A percentile compares a stretch with the other conserved stretches of the same genome.
Conservation (phyloP, 2,888 invertebrate species). For the Helicoverpa assulta region DNA sequence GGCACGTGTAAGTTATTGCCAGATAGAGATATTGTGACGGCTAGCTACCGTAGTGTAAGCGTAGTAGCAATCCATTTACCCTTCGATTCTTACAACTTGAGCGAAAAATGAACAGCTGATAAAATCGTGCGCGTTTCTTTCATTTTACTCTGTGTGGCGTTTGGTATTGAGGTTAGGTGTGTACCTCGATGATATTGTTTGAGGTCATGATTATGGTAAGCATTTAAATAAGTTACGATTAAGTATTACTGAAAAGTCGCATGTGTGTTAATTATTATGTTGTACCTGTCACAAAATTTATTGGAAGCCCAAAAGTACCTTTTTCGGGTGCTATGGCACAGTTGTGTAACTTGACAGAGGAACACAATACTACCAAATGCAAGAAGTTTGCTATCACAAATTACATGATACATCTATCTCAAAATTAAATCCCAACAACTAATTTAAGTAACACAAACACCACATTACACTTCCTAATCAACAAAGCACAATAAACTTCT, state of each 20-base stretch:
- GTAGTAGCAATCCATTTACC: slow-evolving; percentile 58
- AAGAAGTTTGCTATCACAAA: no score
- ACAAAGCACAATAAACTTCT: slow-evolving; percentile 41
- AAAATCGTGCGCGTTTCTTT: slow-evolving; percentile 32
- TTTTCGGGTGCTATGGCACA: no score
- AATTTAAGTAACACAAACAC: not conserved
- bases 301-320: no score
- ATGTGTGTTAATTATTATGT: no score
- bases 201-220: not conserved
- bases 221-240: no score
- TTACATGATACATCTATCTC: no score
- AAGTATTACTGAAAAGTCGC: no score
- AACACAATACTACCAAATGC: no score
- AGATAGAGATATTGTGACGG: slow-evolving; percentile 59
- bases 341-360: no score
- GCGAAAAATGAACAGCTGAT: slow-evolving; percentile 50
- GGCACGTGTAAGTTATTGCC: slow-evolving; percentile 55
- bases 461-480: slow-evolving; percentile 41
- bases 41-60: slow-evolving; percentile 52
- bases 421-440: not conserved
- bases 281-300: no score
- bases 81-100: slow-evolving; percentile 51
- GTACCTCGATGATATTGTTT: not conserved
- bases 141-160: slow-evolving; percentile 21
- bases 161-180: not conserved